phyloP scores from a whole-genome alignment of 1,140 invertebrate genomes.

The Helicoverpa armigera region DNA sequence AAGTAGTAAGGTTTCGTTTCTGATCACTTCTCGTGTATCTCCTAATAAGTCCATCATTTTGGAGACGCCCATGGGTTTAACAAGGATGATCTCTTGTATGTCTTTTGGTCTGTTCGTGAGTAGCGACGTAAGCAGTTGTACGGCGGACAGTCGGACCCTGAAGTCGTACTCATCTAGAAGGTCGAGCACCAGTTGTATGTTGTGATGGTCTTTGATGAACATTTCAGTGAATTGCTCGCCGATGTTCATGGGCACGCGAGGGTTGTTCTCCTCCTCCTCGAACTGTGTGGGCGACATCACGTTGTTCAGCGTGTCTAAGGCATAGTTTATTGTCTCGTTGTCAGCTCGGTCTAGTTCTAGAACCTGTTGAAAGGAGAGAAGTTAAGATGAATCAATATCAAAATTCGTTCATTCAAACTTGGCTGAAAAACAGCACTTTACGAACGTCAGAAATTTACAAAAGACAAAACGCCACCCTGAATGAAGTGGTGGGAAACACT shows the following conservation, averaged over 20 bases:
- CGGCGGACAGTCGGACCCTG: constrained; percentile 93
- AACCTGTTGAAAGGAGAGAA: constrained; percentile 62
- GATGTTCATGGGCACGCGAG: constrained; percentile 88
- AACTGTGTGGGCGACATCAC: constrained; percentile 94
- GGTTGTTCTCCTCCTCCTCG: constrained; percentile 92
- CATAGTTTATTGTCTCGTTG: constrained; percentile 96
- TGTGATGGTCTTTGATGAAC: constrained; percentile 97
- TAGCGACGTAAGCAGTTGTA: constrained; percentile 94
- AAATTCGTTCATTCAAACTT: too few relatives aligned
- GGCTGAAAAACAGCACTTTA: too few relatives aligned
- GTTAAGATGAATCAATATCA: too few relatives aligned
- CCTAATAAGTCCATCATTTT: constrained; percentile 98
- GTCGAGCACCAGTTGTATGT: constrained; percentile 94
- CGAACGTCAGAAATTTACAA: too few relatives aligned
- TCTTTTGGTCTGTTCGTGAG: constrained; percentile 95
- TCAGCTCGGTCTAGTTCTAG: constrained; percentile 94
- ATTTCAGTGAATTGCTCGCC: constrained; percentile 99
- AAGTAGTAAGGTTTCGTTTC: constrained; percentile 98
- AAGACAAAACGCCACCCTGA: too few relatives aligned
- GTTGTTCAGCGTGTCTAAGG: constrained; percentile 96
- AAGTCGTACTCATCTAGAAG: constrained; percentile 99
- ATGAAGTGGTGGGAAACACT: too few relatives aligned
- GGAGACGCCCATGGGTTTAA: constrained; percentile 98
- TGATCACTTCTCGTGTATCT: constrained; percentile 97
- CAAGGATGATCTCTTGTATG: constrained; percentile 97